These are phyloP conservation scores for Turdus rufiventris DNA, from an alignment of 2,113 vertebrate genomes.

Conservation along the genomic window DNA sequence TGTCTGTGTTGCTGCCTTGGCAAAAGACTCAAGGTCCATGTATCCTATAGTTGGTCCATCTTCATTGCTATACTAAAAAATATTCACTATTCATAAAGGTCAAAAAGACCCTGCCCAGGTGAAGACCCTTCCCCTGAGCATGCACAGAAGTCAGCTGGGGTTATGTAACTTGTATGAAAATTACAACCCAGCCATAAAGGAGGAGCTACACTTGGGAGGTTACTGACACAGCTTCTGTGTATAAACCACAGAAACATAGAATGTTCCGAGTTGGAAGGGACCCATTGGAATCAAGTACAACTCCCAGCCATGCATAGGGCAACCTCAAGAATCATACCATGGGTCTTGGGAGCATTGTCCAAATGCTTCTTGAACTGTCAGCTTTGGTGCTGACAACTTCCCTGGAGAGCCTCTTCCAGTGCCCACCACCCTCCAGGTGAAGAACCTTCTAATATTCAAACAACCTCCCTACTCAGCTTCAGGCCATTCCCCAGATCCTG, in stretches of 20 bases:
- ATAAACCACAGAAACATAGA: neutral
- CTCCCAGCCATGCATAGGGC: neutral
- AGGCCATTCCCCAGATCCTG: neutral
- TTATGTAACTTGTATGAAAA: neutral
- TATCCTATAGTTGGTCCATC: neutral
- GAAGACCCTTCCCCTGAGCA: neutral
- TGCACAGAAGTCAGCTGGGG: neutral
- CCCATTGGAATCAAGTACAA: fast-evolving
- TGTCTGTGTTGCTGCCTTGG: neutral
- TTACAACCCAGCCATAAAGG: neutral
- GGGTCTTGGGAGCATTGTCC: too few species aligned
- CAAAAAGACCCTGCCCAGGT: neutral
- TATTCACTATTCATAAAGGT: neutral
- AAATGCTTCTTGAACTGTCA: neutral
- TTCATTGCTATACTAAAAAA: neutral
- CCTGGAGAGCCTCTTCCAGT: neutral
- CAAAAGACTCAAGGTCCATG: neutral
- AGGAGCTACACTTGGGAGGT: too few species aligned
- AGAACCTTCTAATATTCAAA: neutral
- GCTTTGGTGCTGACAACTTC: too few species aligned
- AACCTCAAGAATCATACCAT: neutral
- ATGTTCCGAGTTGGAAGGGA: neutral
- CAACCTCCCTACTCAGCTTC: too few species aligned
- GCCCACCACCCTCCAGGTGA: neutral
- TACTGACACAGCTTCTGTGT: neutral